phyloP scores from a whole-genome alignment of 1,140 invertebrate genomes.

The Asbolus verrucosus region DNA sequence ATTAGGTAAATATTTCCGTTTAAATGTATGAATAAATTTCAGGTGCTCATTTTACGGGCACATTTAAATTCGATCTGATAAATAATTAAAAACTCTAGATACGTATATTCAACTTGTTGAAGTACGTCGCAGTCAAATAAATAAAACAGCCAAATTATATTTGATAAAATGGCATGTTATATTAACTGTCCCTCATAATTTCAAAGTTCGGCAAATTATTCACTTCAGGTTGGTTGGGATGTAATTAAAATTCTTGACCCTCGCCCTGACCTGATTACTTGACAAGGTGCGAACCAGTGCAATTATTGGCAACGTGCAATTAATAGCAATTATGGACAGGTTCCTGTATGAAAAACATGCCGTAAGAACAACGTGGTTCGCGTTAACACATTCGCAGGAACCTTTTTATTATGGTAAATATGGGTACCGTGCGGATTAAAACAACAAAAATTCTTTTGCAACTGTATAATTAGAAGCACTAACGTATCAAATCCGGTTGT shows the following conservation, averaged over 20 bases:
- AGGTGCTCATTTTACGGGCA: conserved; percentile 25
- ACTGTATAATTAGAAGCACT: neutral
- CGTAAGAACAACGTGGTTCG: neutral
- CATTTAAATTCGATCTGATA: conserved; percentile 40
- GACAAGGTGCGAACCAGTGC: conserved; percentile 5
- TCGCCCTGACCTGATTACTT: neutral
- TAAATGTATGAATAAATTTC: conserved; percentile 40
- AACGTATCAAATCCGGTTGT: neutral
- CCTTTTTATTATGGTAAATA: too few species aligned
- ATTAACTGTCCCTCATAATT: conserved; percentile 10
- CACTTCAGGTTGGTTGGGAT: neutral
- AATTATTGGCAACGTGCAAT: neutral
- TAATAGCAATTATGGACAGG: conserved; percentile 1
- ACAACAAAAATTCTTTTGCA: neutral
- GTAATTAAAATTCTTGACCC: neutral
- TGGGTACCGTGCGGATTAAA: too few species aligned
- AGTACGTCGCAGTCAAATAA: conserved; percentile 4
- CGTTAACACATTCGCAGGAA: too few species aligned
- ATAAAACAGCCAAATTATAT: neutral
- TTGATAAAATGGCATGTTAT: conserved; percentile 25
- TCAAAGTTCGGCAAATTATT: too few species aligned
- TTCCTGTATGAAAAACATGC: neutral
- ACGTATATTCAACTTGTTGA: conserved; percentile 1
- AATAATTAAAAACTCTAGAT: conserved; percentile 29
- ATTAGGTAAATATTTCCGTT: conserved; percentile 46